A percentile compares a stretch with the other conserved stretches of the same genome.
Conservation (phyloP, 2,113 vertebrate species). For the Sander vitreus region DNA sequence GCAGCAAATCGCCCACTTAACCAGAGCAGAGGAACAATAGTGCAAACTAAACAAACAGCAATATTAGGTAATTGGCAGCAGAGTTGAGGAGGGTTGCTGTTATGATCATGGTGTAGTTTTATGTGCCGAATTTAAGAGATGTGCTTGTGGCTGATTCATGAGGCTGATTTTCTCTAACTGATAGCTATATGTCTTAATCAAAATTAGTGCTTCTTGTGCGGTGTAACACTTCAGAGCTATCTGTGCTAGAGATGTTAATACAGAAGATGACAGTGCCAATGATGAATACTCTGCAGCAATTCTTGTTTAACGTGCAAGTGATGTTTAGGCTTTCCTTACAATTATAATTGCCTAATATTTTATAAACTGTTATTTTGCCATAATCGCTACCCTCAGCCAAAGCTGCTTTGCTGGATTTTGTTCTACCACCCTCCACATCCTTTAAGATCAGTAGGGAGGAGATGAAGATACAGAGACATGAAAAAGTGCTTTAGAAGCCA, state of each 20-base stretch:
- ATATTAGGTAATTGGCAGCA: constrained; percentile 73
- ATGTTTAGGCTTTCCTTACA: constrained; percentile 16
- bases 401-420: constrained; percentile 38
- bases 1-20: constrained; percentile 80
- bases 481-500: constrained; percentile 67
- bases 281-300: constrained; percentile 35
- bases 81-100: constrained; percentile 61
- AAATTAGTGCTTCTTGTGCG: constrained; percentile 59
- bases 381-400: constrained; percentile 18
- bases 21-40: constrained; percentile 73
- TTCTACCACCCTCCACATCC: constrained; percentile 35
- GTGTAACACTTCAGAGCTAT: constrained; percentile 33
- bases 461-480: constrained; percentile 58
- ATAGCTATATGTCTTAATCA: constrained; percentile 53
- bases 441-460: constrained; percentile 63
- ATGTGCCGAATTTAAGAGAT: constrained; percentile 43
- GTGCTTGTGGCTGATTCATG: constrained; percentile 54
- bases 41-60: constrained; percentile 75
- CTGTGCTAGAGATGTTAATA: constrained; percentile 34
- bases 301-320: constrained; percentile 30
- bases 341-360: constrained; percentile 27
- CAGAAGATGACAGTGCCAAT: constrained; percentile 18
- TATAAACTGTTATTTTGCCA: constrained; percentile 30
- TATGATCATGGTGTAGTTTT: constrained; percentile 52
- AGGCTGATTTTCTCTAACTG: constrained; percentile 28